phyloP scores from a whole-genome alignment of 1,140 invertebrate genomes.

The Zaprionus taronus region DNA sequence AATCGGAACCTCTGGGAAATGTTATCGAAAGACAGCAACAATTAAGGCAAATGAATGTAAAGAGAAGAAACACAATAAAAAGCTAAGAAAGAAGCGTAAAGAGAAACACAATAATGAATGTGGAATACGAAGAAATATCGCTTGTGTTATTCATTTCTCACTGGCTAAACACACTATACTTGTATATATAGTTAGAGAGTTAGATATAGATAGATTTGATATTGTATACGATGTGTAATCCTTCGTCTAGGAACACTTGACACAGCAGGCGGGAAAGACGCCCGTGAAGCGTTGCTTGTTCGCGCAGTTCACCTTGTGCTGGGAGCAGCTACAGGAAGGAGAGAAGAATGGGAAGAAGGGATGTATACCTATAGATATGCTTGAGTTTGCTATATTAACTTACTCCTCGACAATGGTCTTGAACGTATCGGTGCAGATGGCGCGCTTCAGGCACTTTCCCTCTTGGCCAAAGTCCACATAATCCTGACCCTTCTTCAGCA shows the following conservation, averaged over 20 bases:
- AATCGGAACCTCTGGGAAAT: background rate
- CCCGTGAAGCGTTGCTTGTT: constrained; percentile 74
- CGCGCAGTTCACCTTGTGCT: constrained; percentile 63
- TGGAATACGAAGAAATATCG: constrained; percentile 12
- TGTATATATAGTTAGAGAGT: background rate
- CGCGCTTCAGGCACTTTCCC: constrained; percentile 74
- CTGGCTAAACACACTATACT: background rate
- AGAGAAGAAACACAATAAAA: constrained; percentile 37
- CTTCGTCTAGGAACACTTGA: constrained; percentile 64
- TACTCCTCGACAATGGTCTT: constrained; percentile 73
- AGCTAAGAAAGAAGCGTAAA: constrained; percentile 42
- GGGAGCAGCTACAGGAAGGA: constrained; percentile 54
- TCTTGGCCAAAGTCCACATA: constrained; percentile 79
- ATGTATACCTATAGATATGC: background rate
- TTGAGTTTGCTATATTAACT: constrained; percentile 29
- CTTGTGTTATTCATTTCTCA: constrained; percentile 18
- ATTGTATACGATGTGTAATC: background rate
- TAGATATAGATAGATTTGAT: constrained; percentile 10
- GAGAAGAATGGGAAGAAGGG: background rate
- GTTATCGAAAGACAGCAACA: background rate
- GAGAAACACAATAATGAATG: constrained; percentile 14
- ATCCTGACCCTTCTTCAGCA: constrained; percentile 67
- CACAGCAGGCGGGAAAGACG: constrained; percentile 77
- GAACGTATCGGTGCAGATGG: constrained; percentile 73
- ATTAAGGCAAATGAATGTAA: constrained; percentile 17